Evolutionary conservation across 1,140 invertebrate genomes (phyloP).

Genomic region (Myzus persicae): DNA sequence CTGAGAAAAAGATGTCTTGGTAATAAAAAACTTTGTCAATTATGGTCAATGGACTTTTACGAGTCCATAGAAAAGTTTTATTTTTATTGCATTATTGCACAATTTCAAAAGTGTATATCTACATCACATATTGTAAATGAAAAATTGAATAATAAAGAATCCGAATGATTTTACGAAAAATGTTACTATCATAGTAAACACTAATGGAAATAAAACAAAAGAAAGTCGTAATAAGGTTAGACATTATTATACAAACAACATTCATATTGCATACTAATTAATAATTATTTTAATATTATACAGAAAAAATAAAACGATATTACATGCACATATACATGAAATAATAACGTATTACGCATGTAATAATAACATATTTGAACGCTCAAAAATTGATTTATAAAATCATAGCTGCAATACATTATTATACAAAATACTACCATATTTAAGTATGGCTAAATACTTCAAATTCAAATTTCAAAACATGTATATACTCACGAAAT

Average conservation of each 20-base stretch:
- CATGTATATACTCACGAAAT: background rate
- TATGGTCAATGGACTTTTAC: conserved; percentile 34
- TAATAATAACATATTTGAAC: background rate
- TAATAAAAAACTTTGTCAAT: conserved; percentile 41
- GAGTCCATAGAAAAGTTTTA: conserved; percentile 29
- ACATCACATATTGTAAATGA: conserved; percentile 9
- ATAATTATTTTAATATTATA: background rate
- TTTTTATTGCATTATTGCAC: conserved; percentile 21
- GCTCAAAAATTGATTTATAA: background rate
- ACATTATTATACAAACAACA: background rate
- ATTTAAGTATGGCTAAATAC: background rate
- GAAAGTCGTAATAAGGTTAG: background rate
- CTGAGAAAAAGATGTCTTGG: conserved; percentile 9
- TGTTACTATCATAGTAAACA: background rate
- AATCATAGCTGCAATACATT: background rate
- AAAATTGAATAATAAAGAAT: background rate
- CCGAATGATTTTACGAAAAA: background rate
- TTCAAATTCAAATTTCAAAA: background rate
- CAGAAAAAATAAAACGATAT: background rate
- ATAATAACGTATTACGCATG: background rate
- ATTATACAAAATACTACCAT: background rate
- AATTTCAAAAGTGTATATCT: background rate
- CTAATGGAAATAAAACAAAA: background rate
- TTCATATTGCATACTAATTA: background rate
- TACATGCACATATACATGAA: no score